Evolutionary conservation across 2,797 vertebrate genomes (phyloP).

Genomic region (Scolopax bukidnonensis): DNA sequence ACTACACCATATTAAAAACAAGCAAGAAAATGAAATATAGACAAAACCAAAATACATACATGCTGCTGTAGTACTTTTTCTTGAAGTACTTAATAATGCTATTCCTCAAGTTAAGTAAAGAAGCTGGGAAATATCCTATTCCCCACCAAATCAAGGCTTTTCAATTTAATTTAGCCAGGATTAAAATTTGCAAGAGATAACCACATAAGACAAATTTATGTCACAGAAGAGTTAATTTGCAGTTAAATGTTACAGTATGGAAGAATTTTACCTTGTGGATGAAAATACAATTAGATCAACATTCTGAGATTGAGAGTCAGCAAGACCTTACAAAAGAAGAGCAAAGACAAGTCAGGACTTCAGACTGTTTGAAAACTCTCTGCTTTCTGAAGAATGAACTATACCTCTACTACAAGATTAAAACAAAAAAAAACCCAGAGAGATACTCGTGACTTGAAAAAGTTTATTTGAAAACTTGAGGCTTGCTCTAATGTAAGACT

Average conservation of each 20-base stretch:
- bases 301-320: background rate
- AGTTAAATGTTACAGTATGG: background rate
- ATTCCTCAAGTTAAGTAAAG: background rate
- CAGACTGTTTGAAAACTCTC: background rate
- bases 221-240: background rate
- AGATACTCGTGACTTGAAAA: background rate
- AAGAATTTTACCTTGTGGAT: background rate
- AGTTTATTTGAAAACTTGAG: background rate
- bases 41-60: background rate
- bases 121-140: background rate
- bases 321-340: background rate
- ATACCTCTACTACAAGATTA: background rate
- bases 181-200: background rate
- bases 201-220: background rate
- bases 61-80: background rate
- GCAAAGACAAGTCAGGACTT: background rate
- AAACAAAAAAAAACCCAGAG: background rate
- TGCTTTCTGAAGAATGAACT: background rate
- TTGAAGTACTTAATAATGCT: background rate
- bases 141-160: background rate
- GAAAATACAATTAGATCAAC: constrained; percentile 27
- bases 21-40: background rate
- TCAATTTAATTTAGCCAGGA: background rate
- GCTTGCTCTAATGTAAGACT: background rate
- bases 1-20: background rate